phyloP scores from a whole-genome alignment of 2,113 vertebrate species.

The Saguinus imperator region DNA sequence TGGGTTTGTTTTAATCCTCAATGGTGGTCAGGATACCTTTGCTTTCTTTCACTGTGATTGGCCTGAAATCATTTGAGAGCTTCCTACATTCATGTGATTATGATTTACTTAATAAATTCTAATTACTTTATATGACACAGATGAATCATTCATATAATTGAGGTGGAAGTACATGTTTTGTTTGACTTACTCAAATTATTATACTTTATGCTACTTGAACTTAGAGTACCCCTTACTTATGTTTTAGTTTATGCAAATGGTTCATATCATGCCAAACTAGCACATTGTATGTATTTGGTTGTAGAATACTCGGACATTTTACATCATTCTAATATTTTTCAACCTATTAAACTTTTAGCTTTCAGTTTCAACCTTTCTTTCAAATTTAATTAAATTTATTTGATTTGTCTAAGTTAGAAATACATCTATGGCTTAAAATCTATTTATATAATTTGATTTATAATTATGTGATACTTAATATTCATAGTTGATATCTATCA shows the following conservation, averaged over 20 bases:
- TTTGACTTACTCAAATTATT: conserved; percentile 11
- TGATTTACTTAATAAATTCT: background rate
- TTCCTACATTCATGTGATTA: background rate
- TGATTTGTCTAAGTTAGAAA: conserved; percentile 41
- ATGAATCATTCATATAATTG: background rate
- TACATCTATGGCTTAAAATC: conserved; percentile 30
- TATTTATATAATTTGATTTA: background rate
- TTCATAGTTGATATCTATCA: background rate
- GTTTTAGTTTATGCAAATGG: background rate
- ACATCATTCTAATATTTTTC: conserved; percentile 29
- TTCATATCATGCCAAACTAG: background rate
- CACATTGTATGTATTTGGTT: background rate
- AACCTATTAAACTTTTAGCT: background rate
- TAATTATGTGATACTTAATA: background rate
- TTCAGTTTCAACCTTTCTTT: conserved; percentile 1
- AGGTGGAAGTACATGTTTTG: background rate
- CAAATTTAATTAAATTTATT: conserved; percentile 37
- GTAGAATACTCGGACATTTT: background rate
- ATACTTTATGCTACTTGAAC: background rate
- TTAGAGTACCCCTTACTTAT: background rate
- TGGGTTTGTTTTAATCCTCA: background rate
- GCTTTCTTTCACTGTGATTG: background rate
- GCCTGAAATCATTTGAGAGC: background rate
- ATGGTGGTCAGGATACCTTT: background rate
- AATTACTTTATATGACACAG: background rate